Evolutionary conservation across 1,140 invertebrate genomes (phyloP), one percentile per base, ranked within the genome.

Genomic region (Harpegnathos saltator): DNA sequence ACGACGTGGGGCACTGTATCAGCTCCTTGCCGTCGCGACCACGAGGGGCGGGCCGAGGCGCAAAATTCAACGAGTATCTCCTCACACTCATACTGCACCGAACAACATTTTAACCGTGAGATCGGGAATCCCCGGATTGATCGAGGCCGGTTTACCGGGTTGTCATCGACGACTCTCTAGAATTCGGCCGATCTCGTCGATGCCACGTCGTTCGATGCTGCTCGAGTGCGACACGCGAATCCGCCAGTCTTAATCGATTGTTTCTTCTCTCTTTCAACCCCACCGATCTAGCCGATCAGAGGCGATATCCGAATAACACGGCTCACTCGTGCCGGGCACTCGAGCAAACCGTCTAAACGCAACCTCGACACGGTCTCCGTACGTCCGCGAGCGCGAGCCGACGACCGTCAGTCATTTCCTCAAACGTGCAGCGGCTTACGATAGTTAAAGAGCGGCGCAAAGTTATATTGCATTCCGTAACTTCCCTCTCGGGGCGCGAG

Each of bases 1-100:
- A 96, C 85, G 96, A 95, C 80, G 96, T 97, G 77, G 96, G 96
- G 92, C 97, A 97, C 92, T 96, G 96, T 92, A 96, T 95, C 92
- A 96, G 95, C 94, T 96, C 96, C 94, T 96, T 96, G 89, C 95
- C 95, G 90, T 96, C 96, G 91, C 96, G 95, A 91, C 95, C 94
- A 92, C 95, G 92, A 92, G 91, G 91, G 86, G 90, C 88, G 91
- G 94, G 92, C 81, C 94, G 93, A 89, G 90, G 86, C 81, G 92
- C 90, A 88, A 93, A 93, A 94, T 92, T 94, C 92, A 94, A 94
- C 87, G 92, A 93, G 91, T 94, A 92, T 77, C 93, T 93, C 89
- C 94, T 93, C 88, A 92, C 91, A 92, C 91, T 94, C 92, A 93
- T 93, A 94, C 94, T 94, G 93, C 89, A 93, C 87, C 92, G 90